Conservation (phyloP, 2,113 vertebrate genomes). For the Raja brachyura region DNA sequence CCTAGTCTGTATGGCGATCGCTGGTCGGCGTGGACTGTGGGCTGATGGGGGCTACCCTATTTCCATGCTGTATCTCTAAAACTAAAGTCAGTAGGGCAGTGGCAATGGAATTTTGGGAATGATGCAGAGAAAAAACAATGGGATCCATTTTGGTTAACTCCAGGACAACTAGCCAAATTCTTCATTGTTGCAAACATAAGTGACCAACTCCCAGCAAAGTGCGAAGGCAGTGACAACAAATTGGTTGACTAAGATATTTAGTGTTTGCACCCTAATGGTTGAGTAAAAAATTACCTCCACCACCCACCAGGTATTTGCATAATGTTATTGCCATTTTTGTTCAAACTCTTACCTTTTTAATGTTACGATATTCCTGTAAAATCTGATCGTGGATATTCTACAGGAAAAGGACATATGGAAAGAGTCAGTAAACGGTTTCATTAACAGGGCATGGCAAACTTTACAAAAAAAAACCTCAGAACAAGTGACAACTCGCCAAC, state of each 20-base stretch:
- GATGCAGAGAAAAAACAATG: too few species aligned
- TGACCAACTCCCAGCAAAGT: not conserved
- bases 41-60: too few species aligned
- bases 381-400: conserved; percentile 96
- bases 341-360: conserved; percentile 76
- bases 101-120: not conserved
- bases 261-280: not conserved
- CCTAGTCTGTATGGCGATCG: too few species aligned
- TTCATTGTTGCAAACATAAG: not conserved
- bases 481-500: not conserved
- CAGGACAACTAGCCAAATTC: not conserved
- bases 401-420: conserved; percentile 41
- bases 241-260: not conserved
- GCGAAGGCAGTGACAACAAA: not conserved
- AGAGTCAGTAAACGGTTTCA: not conserved
- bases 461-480: not conserved
- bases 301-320: too few species aligned
- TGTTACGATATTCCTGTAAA: conserved; percentile 92
- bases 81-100: not conserved
- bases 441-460: not conserved
- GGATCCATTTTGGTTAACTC: not conserved
- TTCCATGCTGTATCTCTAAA: too few species aligned
- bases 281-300: not conserved
- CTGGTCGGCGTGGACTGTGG: too few species aligned
- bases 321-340: not conserved